phyloP scores from a whole-genome alignment of 2,797 vertebrate species.

The Esox lucius region DNA sequence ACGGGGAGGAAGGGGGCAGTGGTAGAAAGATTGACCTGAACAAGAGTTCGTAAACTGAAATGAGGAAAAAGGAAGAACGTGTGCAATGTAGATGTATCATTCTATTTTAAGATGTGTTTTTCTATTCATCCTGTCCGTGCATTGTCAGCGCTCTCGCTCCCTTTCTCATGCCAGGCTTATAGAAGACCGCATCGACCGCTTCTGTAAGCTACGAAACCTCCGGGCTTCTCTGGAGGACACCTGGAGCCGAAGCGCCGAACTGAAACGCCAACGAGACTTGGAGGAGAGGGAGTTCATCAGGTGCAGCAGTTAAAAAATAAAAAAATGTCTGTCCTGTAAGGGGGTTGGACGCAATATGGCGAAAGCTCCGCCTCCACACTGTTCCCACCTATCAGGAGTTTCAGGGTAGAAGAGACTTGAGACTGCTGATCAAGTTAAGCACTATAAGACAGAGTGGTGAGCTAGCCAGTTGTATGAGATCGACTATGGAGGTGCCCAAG shows the following conservation, averaged over 20 bases:
- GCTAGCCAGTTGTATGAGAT: no score
- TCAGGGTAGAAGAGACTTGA: no score
- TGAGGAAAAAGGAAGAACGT: no score
- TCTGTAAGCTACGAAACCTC: constrained; percentile 63
- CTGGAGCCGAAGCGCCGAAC: constrained; percentile 64
- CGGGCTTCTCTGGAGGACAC: constrained; percentile 68
- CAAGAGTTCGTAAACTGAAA: not conserved
- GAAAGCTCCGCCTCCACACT: not conserved
- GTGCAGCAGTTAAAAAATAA: constrained; percentile 50
- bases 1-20: not conserved
- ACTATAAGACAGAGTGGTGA: no score
- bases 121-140: not conserved
- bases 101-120: not conserved
- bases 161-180: constrained; percentile 58
- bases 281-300: constrained; percentile 72
- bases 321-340: not conserved
- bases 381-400: not conserved
- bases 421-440: no score
- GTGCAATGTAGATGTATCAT: not conserved
- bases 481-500: no score
- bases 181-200: constrained; percentile 54
- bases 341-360: not conserved
- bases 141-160: not conserved
- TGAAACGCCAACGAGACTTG: constrained; percentile 72
- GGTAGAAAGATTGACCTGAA: not conserved